Conservation (phyloP, 35 echinoderm and acorn worm genomes). For the Lytechinus variegatus region DNA sequence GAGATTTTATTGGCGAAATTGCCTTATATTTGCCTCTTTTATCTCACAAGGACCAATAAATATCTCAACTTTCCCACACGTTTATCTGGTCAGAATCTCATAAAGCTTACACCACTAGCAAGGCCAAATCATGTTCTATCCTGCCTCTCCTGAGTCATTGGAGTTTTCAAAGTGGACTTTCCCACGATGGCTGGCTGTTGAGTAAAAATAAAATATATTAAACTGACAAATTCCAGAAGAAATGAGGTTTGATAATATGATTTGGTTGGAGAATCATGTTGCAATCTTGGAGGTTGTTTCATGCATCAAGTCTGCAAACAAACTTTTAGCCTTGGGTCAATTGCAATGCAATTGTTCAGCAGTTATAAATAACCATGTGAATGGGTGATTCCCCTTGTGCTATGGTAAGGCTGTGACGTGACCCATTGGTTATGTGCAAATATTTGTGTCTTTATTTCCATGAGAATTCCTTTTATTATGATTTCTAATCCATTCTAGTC, state of each 20-base stretch:
- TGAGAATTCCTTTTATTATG: background rate
- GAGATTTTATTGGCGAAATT: background rate
- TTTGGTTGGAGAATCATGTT: background rate
- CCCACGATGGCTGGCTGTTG: background rate
- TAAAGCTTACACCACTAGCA: background rate
- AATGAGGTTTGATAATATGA: background rate
- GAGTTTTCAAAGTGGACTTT: background rate
- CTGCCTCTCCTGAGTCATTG: background rate
- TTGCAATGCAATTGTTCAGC: background rate
- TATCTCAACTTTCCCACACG: conserved; percentile 9
- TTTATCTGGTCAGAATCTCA: background rate
- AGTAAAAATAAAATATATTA: background rate
- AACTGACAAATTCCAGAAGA: conserved; percentile 6
- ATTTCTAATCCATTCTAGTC: no score
- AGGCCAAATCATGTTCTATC: background rate
- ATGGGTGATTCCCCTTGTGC: background rate
- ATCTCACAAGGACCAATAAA: background rate
- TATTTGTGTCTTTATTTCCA: background rate
- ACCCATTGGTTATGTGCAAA: background rate
- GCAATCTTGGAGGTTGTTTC: background rate
- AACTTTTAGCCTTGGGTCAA: background rate
- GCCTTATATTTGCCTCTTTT: background rate
- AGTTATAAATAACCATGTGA: conserved; percentile 20
- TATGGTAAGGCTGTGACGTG: background rate
- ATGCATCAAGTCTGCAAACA: background rate